Evolutionary conservation across 2,888 invertebrate species (phyloP), one percentile per base, ranked within the genome.

Genomic region (Drosophila flavopinicola): DNA sequence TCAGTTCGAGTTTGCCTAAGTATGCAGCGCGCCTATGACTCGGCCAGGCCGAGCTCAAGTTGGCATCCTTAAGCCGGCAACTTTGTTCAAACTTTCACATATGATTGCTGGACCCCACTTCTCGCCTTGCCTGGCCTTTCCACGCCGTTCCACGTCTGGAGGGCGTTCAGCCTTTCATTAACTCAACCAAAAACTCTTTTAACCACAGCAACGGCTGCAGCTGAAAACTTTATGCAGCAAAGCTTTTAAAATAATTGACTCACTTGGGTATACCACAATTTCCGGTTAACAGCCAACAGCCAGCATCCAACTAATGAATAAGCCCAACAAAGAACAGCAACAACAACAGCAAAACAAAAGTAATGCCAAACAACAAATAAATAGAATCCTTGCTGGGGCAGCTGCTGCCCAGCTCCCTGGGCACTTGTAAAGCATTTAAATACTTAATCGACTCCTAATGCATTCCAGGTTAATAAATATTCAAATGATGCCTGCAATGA

Each of bases 231-330:
- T 61, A 64, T 71, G 82, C 86, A 64, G 72, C 71, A 87, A 82
- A 79, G 88, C 88, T 88, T 87, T 88, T 88, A 87, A 88, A 83
- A 83, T 87, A 87, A 87, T 88, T 87, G 82, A 85, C 79, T 88
- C 88, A 73, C 88, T 86, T 77, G 88, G 83, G 87, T 70, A 74
- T 78, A 61, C 74, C 78, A 75, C 75, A 85, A 77, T 75, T 86
- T 88, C 87, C 88, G 87, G 87, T 86, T 79, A 79, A 75, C 68
- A 79, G 80, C 32, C 69, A 72, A 58, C 82, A 77, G 85, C 33
- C 61, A 72, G 56, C 82, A 77, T 82, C 33, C 61, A 75, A 70
- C 87, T 85, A 80, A 80, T 80, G 87, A 85, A 80, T 85, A 66
- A 66, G 76, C 58, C 53, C 63, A 64, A 58, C 65, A 65, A 53